A percentile compares a stretch with the other conserved stretches of the same genome.
phyloP scores from a whole-genome alignment of 2,888 invertebrate species.

The Perizoma flavofasciatum region DNA sequence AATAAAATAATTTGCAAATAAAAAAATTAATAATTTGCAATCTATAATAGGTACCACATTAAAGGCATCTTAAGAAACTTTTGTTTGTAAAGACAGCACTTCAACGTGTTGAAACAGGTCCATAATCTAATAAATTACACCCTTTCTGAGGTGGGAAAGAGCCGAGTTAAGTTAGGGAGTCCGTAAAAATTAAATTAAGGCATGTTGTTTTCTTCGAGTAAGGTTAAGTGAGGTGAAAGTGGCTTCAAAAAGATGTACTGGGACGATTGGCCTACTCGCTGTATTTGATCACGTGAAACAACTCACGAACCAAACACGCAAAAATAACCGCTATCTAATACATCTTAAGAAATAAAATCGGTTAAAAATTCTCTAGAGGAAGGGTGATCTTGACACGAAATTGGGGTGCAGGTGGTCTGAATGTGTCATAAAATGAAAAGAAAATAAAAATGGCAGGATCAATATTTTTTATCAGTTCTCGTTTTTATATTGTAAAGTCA shows the following conservation, averaged over 20 bases:
- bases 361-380: background rate
- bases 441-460: constrained; percentile 20
- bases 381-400: constrained; percentile 33
- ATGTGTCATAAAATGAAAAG: constrained; percentile 32
- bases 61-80: constrained; percentile 2
- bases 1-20: background rate
- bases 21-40: background rate
- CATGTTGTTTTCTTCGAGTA: constrained; percentile 40
- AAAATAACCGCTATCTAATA: constrained; percentile 3
- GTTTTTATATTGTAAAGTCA: constrained; percentile 3
- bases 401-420: constrained; percentile 26
- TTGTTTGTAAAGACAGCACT: constrained; percentile 14
- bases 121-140: constrained; percentile 23
- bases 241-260: constrained; percentile 29
- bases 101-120: constrained; percentile 15
- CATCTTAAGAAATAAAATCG: background rate
- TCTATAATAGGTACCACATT: no score
- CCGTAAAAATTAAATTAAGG: constrained; percentile 48
- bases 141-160: constrained; percentile 19
- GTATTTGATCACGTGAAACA: constrained; percentile 38
- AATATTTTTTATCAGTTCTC: constrained; percentile 13
- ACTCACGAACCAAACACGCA: background rate
- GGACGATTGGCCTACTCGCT: constrained; percentile 36
- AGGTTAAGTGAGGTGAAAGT: constrained; percentile 42
- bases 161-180: constrained; percentile 21